These are phyloP conservation scores for Drosophila watanabei DNA, from an alignment of 1,140 invertebrate genomes.

Conservation along the genomic window DNA sequence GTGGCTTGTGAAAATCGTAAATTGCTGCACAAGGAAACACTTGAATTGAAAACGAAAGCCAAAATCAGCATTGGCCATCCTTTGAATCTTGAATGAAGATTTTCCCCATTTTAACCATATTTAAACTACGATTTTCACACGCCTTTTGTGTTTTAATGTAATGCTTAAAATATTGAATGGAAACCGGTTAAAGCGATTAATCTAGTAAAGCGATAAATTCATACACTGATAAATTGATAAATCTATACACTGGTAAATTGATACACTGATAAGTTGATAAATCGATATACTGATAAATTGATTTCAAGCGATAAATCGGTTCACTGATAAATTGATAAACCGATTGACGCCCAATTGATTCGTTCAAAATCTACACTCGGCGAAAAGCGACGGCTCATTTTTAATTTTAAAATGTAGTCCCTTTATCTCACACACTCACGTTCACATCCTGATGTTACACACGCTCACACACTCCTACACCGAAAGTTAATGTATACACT, in stretches of 20 bases:
- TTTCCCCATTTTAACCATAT: not conserved
- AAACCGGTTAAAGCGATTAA: conserved; percentile 1
- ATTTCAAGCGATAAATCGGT: too few species aligned
- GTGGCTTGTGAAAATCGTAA: conserved; percentile 65
- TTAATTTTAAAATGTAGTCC: conserved; percentile 54
- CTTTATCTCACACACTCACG: not conserved
- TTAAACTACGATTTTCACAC: conserved; percentile 70
- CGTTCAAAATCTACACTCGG: conserved; percentile 17
- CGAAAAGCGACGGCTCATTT: conserved; percentile 38
- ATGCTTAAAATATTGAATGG: conserved; percentile 22
- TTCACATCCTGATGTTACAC: not conserved
- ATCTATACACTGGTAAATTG: not conserved
- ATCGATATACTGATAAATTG: not conserved
- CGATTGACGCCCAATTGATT: not conserved
- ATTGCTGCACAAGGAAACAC: conserved; percentile 12
- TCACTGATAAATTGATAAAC: not conserved
- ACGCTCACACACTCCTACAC: conserved; percentile 5
- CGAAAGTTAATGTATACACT: conserved; percentile 20
- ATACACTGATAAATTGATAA: conserved; percentile 5
- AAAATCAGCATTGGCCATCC: conserved; percentile 11
- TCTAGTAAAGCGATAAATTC: not conserved
- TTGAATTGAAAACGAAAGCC: not conserved
- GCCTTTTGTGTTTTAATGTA: conserved; percentile 20
- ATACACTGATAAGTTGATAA: not conserved
- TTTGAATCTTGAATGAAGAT: not conserved